These are phyloP conservation scores for Trachythela sp. DNA, from an alignment of 64 coral and sea anemone species.

Conservation along the genomic window DNA sequence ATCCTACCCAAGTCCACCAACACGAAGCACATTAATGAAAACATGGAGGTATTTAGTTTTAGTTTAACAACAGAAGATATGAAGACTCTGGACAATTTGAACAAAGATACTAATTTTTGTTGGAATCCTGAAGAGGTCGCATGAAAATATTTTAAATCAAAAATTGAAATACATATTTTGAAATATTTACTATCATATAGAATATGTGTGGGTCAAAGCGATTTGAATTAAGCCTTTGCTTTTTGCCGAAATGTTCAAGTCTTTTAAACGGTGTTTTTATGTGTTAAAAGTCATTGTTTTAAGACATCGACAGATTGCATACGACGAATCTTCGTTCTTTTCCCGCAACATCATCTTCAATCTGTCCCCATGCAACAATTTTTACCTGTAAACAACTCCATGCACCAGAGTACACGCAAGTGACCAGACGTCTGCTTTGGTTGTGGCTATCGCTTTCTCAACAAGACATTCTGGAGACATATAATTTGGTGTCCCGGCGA, in stretches of 20 bases:
- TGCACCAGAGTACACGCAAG: conserved; percentile 32
- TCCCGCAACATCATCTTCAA: background rate
- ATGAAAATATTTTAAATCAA: background rate
- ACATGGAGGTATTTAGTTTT: conserved; percentile 60
- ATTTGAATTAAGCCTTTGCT: too few species aligned
- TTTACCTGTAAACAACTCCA: conserved; percentile 25
- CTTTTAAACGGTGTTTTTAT: too few species aligned
- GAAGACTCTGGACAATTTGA: conserved; percentile 40
- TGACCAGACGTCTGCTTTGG: conserved; percentile 44
- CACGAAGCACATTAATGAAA: conserved; percentile 58
- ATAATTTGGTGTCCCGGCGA: conserved; percentile 40
- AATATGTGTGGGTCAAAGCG: too few species aligned
- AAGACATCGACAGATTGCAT: background rate
- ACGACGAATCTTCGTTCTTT: background rate
- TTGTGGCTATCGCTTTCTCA: conserved; percentile 26
- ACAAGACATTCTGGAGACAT: conserved; percentile 43
- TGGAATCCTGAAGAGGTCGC: conserved; percentile 64
- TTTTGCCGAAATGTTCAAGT: too few species aligned
- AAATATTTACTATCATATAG: too few species aligned
- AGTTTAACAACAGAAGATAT: conserved; percentile 57
- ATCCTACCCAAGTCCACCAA: conserved; percentile 79
- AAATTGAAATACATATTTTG: too few species aligned
- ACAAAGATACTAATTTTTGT: conserved; percentile 45
- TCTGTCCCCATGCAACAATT: conserved; percentile 28
- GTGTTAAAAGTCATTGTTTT: too few species aligned